These are phyloP conservation scores for Saccostrea echinata DNA, from an alignment of 1,140 invertebrate species.

Conservation along the genomic window DNA sequence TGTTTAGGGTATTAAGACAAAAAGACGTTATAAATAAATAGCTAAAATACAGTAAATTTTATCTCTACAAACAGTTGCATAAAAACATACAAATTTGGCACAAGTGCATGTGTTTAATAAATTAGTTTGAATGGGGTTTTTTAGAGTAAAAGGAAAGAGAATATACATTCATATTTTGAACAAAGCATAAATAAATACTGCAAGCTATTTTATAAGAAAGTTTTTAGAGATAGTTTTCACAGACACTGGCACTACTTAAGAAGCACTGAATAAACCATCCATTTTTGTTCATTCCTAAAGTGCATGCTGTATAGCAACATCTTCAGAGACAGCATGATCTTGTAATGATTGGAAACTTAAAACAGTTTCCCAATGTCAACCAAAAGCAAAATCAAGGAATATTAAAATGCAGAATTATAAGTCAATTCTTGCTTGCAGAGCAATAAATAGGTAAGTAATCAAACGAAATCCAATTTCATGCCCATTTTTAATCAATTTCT, in stretches of 20 bases:
- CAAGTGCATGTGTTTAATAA: background rate
- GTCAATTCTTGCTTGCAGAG: background rate
- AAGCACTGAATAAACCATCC: background rate
- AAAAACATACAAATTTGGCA: conserved; percentile 9
- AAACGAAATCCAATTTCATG: background rate
- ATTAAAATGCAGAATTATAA: background rate
- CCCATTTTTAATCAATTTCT: background rate
- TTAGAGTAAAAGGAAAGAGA: background rate
- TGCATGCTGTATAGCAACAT: background rate
- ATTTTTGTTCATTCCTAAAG: background rate
- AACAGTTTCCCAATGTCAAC: too few species aligned
- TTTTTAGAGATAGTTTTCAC: background rate
- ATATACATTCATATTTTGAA: background rate
- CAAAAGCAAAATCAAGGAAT: too few species aligned
- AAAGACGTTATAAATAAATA: too few species aligned
- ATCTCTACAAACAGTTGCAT: background rate
- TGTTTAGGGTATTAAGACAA: too few species aligned
- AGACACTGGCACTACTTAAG: background rate
- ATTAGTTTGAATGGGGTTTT: background rate
- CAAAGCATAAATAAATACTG: background rate
- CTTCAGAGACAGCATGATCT: background rate
- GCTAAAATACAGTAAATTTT: too few species aligned
- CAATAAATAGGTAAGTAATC: background rate
- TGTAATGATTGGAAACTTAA: background rate
- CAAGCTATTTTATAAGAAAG: background rate